A percentile compares a stretch with the other conserved stretches of the same genome.
These are phyloP conservation scores for Limnothrissa miodon DNA, from an alignment of 2,113 vertebrate species.

Conservation along the genomic window DNA sequence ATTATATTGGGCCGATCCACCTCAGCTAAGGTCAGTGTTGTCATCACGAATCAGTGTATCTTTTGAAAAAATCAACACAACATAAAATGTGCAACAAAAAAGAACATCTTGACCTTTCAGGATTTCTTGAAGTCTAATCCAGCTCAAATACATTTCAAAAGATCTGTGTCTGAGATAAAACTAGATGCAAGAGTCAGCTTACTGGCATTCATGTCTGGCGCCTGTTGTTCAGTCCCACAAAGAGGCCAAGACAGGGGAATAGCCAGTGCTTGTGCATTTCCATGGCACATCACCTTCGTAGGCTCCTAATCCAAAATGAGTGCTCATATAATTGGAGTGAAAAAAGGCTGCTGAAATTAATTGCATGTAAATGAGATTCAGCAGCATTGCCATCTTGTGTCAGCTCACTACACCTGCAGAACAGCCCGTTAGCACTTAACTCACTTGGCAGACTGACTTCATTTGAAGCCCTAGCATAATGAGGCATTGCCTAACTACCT, in stretches of 20 bases:
- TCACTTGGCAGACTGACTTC: neutral
- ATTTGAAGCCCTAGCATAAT: neutral
- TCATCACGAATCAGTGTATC: neutral
- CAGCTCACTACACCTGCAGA: neutral
- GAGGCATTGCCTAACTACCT: neutral
- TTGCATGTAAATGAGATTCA: neutral
- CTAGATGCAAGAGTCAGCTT: neutral
- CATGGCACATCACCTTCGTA: neutral
- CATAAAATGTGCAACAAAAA: neutral
- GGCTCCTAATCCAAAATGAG: neutral
- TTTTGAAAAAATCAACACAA: neutral
- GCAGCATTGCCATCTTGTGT: neutral
- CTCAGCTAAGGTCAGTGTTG: neutral
- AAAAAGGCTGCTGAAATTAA: neutral
- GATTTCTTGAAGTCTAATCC: neutral
- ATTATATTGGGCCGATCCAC: neutral
- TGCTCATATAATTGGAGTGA: neutral
- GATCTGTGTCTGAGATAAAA: neutral
- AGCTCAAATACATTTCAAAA: neutral
- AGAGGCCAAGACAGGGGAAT: neutral
- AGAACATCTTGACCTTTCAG: neutral
- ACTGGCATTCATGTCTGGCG: too few relatives aligned
- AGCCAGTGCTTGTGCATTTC: neutral
- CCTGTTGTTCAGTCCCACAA: neutral
- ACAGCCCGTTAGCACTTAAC: neutral